Evolutionary conservation across 2,797 vertebrate genomes (phyloP).

Genomic region (Tinamus major): DNA sequence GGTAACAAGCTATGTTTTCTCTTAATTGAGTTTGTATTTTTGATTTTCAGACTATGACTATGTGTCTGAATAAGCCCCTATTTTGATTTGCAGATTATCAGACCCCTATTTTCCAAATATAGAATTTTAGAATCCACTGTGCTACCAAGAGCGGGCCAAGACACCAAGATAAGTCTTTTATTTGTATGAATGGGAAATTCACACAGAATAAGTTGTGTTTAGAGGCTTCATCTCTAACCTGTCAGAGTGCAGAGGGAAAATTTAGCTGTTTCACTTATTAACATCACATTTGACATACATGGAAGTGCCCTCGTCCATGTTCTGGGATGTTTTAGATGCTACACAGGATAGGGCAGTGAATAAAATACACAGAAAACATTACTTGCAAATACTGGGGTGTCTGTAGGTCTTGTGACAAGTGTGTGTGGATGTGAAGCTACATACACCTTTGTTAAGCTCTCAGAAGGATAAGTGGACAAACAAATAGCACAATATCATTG

Average conservation of each 20-base stretch:
- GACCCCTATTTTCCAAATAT: not conserved
- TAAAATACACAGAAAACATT: not conserved
- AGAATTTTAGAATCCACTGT: not conserved
- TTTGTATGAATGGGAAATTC: not conserved
- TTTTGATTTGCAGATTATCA: not conserved
- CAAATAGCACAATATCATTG: not conserved
- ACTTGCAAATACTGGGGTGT: not conserved
- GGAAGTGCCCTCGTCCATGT: not conserved
- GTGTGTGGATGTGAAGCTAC: not conserved
- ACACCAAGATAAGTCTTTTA: not conserved
- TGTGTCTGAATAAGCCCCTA: no score
- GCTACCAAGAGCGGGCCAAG: not conserved
- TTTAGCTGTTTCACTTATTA: not conserved
- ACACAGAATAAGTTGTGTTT: not conserved
- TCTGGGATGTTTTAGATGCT: not conserved
- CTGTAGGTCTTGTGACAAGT: not conserved
- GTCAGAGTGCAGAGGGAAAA: not conserved
- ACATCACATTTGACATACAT: not conserved
- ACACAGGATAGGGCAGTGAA: not conserved
- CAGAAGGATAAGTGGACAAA: not conserved
- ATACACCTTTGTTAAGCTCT: not conserved
- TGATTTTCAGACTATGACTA: not conserved
- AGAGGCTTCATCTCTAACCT: not conserved
- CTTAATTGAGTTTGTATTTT: not conserved
- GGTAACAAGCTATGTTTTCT: not conserved